Percentiles rank a stretch among this genome's conserved stretches.
Evolutionary conservation across 1,140 invertebrate species (phyloP).

Genomic region (Drosophila cardini): DNA sequence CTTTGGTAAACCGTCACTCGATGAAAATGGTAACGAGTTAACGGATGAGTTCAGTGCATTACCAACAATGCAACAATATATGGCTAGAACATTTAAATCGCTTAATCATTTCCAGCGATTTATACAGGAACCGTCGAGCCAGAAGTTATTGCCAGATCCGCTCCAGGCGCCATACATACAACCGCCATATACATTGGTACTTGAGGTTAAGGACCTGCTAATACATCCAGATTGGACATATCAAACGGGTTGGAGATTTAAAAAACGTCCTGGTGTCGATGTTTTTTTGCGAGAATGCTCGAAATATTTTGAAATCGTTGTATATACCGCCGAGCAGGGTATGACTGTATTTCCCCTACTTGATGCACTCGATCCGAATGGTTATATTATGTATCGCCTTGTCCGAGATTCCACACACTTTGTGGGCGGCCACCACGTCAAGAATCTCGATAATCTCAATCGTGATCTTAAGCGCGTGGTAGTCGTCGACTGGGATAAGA

Average conservation of each 20-base stretch:
- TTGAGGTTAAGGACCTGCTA: constrained; percentile 98
- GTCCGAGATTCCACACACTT: constrained; percentile 98
- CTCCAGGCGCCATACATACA: constrained; percentile 96
- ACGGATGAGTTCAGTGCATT: constrained; percentile 92
- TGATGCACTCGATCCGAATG: constrained; percentile 96
- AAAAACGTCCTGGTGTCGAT: constrained; percentile 98
- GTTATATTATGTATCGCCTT: constrained; percentile 94
- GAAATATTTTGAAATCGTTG: constrained; percentile 97
- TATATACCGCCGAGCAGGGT: constrained; percentile 97
- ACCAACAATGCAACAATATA: constrained; percentile 89
- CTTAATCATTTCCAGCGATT: constrained; percentile 92
- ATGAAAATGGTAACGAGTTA: constrained; percentile 90
- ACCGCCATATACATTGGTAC: constrained; percentile 97
- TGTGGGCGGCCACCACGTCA: constrained; percentile 96
- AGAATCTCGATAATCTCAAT: constrained; percentile 97
- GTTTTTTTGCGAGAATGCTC: constrained; percentile 96
- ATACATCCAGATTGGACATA: constrained; percentile 99
- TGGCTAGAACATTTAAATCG: constrained; percentile 90
- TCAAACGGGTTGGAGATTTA: constrained; percentile 92
- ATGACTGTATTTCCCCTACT: constrained; percentile 97
- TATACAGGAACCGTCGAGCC: constrained; percentile 96
- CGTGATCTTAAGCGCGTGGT: constrained; percentile 98
- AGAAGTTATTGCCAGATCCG: constrained; percentile 97
- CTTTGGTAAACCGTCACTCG: constrained; percentile 89
- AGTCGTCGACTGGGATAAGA: constrained; percentile 96